Base-by-base conservation (phyloP, 2,888 invertebrate species). In the Macrostomum cliftonense region DNA sequence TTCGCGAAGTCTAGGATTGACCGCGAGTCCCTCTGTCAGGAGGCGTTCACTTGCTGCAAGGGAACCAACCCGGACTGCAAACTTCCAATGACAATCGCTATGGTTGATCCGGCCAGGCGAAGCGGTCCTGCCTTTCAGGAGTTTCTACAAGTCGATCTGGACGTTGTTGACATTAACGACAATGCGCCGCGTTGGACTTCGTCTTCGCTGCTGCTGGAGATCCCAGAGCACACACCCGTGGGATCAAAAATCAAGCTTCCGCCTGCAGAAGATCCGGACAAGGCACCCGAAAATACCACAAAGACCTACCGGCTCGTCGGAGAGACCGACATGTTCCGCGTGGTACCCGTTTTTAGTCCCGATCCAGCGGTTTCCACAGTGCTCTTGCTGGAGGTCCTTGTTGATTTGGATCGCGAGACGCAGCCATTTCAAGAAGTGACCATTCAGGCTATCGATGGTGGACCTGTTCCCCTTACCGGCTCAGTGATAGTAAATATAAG, bases 1-100 rank as follows among this genome's bases (percentile, higher is more conserved):
- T 28, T 28, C 14, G 51, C 50, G 9, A 51, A 50, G 43, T 1
- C 11, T 9, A 13, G 51, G 17, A 52, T 51, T 20, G 51, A 51
- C 36, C 40, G 51, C 20, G 51, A 51, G 20, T 12, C 16, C 9
- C 49, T 51, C 11, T 51, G 51, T 16, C 9, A 20, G n/a, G n/a
- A n/a, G 14, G 43, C 19, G 12, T 2, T 21, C 14, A 28, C 19
- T 2, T 21, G n/a, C n/a, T n/a, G 14, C 14, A 43, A 43, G 28
- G 43, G 28, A 2, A 28, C 12, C 19, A 14, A 43, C 14, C 14
- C 16, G 4, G 19, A 40, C 40, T 40, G 16, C 16, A 43, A 43
- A 12, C 14, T 19, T 9, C n/a, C 14, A n/a, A 43, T 21, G 43
- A 43, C 43, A 5, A 39, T 46, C 46, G 43, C 9, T 5, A 46